A percentile compares a stretch with the other conserved stretches of the same genome.
Conservation (phyloP, 1,140 invertebrate genomes). For the Penaeus japonicus region DNA sequence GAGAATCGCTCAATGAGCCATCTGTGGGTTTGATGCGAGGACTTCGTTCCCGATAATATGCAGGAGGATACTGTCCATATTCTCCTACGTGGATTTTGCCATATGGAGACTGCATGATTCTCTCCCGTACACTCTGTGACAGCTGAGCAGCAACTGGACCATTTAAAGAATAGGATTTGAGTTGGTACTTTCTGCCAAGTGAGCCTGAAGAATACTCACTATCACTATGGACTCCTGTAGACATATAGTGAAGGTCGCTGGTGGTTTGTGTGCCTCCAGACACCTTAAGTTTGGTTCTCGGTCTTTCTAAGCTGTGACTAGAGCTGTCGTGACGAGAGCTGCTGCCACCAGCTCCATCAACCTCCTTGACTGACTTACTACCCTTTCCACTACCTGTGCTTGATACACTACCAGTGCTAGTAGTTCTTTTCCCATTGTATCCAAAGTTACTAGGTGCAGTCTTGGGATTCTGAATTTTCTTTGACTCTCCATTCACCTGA, state of each 20-base stretch:
- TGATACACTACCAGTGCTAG: conserved; percentile 55
- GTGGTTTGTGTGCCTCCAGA: conserved; percentile 89
- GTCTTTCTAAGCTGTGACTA: conserved; percentile 60
- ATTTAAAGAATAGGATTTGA: conserved; percentile 77
- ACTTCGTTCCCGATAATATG: conserved; percentile 58
- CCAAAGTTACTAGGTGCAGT: conserved; percentile 59
- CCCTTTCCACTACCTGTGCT: conserved; percentile 53
- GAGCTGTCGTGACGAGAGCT: conserved; percentile 45
- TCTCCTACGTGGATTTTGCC: conserved; percentile 64
- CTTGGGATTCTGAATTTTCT: conserved; percentile 56
- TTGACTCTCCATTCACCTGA: conserved; percentile 53
- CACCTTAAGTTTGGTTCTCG: conserved; percentile 73
- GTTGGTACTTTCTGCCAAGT: conserved; percentile 59
- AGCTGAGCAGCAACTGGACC: conserved; percentile 82
- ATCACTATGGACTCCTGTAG: conserved; percentile 57
- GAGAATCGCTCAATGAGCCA: conserved; percentile 80
- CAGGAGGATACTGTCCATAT: conserved; percentile 42
- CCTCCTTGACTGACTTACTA: conserved; percentile 35
- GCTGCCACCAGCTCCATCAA: conserved; percentile 36
- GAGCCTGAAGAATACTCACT: conserved; percentile 58
- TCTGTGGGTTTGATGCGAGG: conserved; percentile 60
- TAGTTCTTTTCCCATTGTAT: conserved; percentile 55
- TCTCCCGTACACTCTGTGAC: conserved; percentile 82
- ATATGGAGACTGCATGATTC: conserved; percentile 71
- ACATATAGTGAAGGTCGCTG: conserved; percentile 71